Percentiles rank a stretch among this genome's conserved stretches.
Conservation (phyloP, 30 jellyfish, hydroid and myxozoan genomes). For the Mastigias papua region DNA sequence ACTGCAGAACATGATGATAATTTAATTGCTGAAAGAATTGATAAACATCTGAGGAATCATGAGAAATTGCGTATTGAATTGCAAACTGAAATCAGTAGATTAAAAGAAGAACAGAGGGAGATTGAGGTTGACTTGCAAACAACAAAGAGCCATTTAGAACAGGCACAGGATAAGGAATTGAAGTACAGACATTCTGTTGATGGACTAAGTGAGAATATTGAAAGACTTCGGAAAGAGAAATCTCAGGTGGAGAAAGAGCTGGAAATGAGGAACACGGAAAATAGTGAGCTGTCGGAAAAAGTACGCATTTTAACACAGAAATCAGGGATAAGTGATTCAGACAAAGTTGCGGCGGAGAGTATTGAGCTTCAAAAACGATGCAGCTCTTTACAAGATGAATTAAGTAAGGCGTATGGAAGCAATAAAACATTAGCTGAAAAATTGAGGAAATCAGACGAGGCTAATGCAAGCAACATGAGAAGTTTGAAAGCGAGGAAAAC, state of each 20-base stretch:
- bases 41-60: not conserved
- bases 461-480: slow-evolving; percentile 66
- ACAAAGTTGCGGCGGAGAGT: slow-evolving; percentile 37
- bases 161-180: slow-evolving; percentile 46
- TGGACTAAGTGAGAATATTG: slow-evolving; percentile 32
- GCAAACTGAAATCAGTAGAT: slow-evolving; percentile 18
- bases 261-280: slow-evolving; percentile 72
- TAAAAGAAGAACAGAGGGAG: slow-evolving; percentile 39
- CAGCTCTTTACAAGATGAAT: slow-evolving; percentile 63
- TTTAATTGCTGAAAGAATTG: slow-evolving; percentile 18
- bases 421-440: slow-evolving; percentile 46
- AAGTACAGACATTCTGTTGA: slow-evolving; percentile 53
- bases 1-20: slow-evolving; percentile 39
- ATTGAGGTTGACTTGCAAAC: slow-evolving; percentile 24
- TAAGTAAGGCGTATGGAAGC: slow-evolving; percentile 63
- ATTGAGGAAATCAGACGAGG: slow-evolving; percentile 63
- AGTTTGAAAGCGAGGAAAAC: slow-evolving; percentile 89
- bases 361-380: slow-evolving; percentile 38
- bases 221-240: slow-evolving; percentile 66
- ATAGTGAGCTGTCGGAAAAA: slow-evolving; percentile 59
- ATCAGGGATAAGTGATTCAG: slow-evolving; percentile 16
- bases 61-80: slow-evolving; percentile 47
- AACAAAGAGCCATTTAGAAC: slow-evolving; percentile 33
- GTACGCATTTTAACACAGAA: slow-evolving; percentile 36
- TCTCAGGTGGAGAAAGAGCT: slow-evolving; percentile 34